These are phyloP conservation scores for Apodemia zela DNA, from an alignment of 2,888 invertebrate species.

Conservation along the genomic window DNA sequence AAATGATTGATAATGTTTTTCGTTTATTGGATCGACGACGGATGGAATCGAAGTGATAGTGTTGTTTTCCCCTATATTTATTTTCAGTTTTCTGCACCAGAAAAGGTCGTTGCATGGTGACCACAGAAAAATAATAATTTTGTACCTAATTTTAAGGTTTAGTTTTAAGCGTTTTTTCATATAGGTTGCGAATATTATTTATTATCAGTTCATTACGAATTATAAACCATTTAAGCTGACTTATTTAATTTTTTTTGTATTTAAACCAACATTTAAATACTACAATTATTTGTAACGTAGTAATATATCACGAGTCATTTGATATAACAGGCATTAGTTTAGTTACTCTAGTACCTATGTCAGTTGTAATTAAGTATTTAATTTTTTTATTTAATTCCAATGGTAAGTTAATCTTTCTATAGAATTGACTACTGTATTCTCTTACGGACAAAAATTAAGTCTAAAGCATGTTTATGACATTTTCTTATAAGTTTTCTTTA, in stretches of 20 bases:
- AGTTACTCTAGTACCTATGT: slow-evolving; percentile 71
- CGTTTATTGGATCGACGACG: slow-evolving; percentile 44
- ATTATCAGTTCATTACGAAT: slow-evolving; percentile 79
- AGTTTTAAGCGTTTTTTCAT: slow-evolving; percentile 71
- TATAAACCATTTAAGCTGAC: slow-evolving; percentile 75
- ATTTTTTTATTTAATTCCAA: slow-evolving; percentile 75
- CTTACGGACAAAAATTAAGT: slow-evolving; percentile 71
- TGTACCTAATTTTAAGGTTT: slow-evolving; percentile 76
- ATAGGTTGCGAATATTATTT: slow-evolving; percentile 78
- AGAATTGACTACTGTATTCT: slow-evolving; percentile 66
- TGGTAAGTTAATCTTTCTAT: slow-evolving; percentile 73
- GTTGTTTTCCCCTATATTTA: slow-evolving; percentile 39
- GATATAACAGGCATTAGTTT: slow-evolving; percentile 75
- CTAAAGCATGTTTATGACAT: slow-evolving; percentile 76
- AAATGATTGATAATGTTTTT: slow-evolving; percentile 58
- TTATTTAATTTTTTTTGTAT: slow-evolving; percentile 79
- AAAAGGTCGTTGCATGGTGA: slow-evolving; percentile 66
- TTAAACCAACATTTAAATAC: slow-evolving; percentile 72
- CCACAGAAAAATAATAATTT: slow-evolving; percentile 73
- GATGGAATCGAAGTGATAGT: slow-evolving; percentile 55
- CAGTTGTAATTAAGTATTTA: slow-evolving; percentile 79
- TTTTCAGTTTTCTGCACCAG: slow-evolving; percentile 68
- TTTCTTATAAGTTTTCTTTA: slow-evolving; percentile 77
- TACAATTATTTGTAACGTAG: slow-evolving; percentile 69
- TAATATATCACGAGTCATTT: slow-evolving; percentile 78